Evolutionary conservation across 2,797 vertebrate species (phyloP).

Genomic region (Lepilemur septentrionalis): DNA sequence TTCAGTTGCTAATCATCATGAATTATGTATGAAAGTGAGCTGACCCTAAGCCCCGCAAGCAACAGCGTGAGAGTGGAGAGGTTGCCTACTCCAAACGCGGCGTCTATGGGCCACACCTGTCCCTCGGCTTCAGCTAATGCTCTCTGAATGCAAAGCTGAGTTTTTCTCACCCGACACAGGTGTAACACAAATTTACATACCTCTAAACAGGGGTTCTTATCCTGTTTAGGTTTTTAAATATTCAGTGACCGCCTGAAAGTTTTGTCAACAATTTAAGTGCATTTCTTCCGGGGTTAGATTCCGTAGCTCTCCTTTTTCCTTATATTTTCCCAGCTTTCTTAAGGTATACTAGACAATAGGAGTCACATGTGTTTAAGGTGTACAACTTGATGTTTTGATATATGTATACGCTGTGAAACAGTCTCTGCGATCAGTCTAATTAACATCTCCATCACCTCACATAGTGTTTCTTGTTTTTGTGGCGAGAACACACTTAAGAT

Average conservation of each 20-base stretch:
- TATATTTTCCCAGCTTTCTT: background rate
- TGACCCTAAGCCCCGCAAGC: too few relatives aligned
- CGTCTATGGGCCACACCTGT: rapidly evolving
- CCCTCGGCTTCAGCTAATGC: rapidly evolving
- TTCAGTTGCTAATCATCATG: background rate
- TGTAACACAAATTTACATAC: background rate
- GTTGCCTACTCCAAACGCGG: rapidly evolving
- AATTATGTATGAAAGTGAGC: background rate
- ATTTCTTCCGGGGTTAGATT: background rate
- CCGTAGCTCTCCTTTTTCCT: background rate
- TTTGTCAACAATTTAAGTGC: background rate
- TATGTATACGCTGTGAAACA: too few relatives aligned
- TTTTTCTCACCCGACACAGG: rapidly evolving
- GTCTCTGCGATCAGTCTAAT: background rate
- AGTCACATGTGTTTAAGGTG: background rate
- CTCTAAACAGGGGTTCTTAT: background rate
- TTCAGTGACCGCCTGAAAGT: background rate
- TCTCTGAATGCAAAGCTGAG: background rate
- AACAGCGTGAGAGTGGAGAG: rapidly evolving
- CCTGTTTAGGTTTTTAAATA: background rate
- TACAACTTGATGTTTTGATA: background rate
- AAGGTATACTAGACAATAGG: background rate
- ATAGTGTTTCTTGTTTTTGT: background rate
- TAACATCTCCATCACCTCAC: background rate
- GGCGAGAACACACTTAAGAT: background rate